Conservation (phyloP, 2,888 invertebrate genomes). For the Zootermopsis nevadensis region DNA sequence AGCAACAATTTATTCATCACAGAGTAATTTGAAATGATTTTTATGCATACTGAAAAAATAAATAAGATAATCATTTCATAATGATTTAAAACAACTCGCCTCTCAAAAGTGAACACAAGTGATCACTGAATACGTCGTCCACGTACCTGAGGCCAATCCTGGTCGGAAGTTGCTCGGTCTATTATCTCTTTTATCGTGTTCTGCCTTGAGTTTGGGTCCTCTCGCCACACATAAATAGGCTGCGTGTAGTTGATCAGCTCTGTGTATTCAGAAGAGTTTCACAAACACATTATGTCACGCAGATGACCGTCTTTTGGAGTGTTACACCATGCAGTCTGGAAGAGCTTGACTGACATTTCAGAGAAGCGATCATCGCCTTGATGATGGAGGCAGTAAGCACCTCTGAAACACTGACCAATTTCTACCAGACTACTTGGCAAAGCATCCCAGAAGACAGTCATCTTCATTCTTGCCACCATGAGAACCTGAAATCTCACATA, state of each 20-base stretch:
- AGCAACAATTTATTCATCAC: background rate
- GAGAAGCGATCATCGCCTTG: too few relatives aligned
- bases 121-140: conserved; percentile 37
- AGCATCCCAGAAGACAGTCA: too few relatives aligned
- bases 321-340: too few relatives aligned
- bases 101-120: background rate
- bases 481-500: too few relatives aligned
- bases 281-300: background rate
- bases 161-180: conserved; percentile 81
- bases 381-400: too few relatives aligned
- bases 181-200: conserved; percentile 92
- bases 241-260: conserved; percentile 94
- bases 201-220: conserved; percentile 91
- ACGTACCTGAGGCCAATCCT: conserved; percentile 88
- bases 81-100: background rate
- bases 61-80: background rate
- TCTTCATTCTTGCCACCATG: too few relatives aligned
- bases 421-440: too few relatives aligned
- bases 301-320: too few relatives aligned
- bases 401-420: too few relatives aligned
- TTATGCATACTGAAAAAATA: background rate
- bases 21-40: background rate
- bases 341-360: too few relatives aligned
- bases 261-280: conserved; percentile 59
- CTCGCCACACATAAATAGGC: conserved; percentile 93